Evolutionary conservation across 1,140 invertebrate species (phyloP), one percentile per base, ranked within the genome.

Genomic region (Drosophila parabipectinata): DNA sequence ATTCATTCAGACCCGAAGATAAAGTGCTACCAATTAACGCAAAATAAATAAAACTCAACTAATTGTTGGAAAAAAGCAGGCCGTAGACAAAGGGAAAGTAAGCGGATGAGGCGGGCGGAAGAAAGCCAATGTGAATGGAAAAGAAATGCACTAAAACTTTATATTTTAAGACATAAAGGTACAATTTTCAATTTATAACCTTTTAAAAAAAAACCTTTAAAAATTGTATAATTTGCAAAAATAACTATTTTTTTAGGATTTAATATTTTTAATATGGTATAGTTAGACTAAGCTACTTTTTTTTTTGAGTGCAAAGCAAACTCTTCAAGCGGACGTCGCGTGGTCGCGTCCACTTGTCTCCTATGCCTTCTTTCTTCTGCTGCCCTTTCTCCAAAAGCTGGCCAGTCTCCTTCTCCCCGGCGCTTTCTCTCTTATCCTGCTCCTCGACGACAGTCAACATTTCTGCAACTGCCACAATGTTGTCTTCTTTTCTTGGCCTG

Each of bases 31-130:
- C 88, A 90, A 90, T 90, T 90, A 90, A 90, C 88, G 88, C 82
- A 90, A 90, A 90, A 90, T 90, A 90, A 90, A 90, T 90, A 90
- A 90, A 90, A 90, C 88, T 84, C 82, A 81, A 90, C 88, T 90
- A 90, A 90, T 90, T 90, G 88, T 90, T 90, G 82, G 60, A 80
- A 80, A 79, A 85, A 79, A 71, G 52, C 56, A 60, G 48, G 39
- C 72, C 72, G 41, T 50, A 76, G 50, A 77, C 74, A 69, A 77
- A 59, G 68, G 53, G 44, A 41, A 77, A 47, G 34, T 5, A 32
- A 39, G 51, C 53, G 59, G 56, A 51, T 73, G 69, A 24, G 10
- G 10, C 14, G 34, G 71, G n/a, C 45, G 69, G 58, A 39, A 34
- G 64, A 58, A 32, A 37, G 37, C 30, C 64, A 68, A 51, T 68